Base-by-base conservation (phyloP, 2,888 invertebrate species). In the Melolontha melolontha region DNA sequence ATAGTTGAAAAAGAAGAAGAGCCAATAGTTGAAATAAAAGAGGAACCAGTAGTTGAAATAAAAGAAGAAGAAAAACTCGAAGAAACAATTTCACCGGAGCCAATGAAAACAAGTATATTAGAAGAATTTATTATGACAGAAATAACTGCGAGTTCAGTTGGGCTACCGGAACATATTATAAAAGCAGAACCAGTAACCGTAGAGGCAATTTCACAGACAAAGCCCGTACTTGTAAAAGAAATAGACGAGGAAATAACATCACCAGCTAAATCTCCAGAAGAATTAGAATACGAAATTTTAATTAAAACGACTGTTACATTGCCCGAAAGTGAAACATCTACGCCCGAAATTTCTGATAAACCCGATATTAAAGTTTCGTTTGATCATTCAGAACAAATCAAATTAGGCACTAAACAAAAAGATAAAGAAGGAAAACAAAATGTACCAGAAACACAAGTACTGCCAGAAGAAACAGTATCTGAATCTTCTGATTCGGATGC, bases 271-370 rank as follows among this genome's bases (percentile, higher is more conserved):
- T 71, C 73, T 44, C 72, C 73, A 8, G 66, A 67, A 29, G 51
- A 67, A 29, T 62, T 70, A n/a, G 70, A 78, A 42, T 89, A 87
- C 73, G 89, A 89, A 84, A 85, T 89, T n/a, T 87, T 88, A 72
- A 84, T 89, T 29, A 82, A 87, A 74, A 87, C 89, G 42, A 85
- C 86, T 69, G 85, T 89, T 16, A 85, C 87, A 0, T 86, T 67
- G 27, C 52, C 49, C 2, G 63, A 64, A 40, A 49, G 51, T 34
- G 50, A 69, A 11, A 44, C 17, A 22, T 50, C 64, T 7, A 50
- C 62, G 1, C 41, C 40, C 1, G 57, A 66, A 16, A 29, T 51
- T 1, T 57, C 64, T 2, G 59, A 63, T 44, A 82, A 84, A 63
- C 78, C 78, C 79, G 55, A 84, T 79, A 76, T 79, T 54, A 73